Evolutionary conservation across 2,888 invertebrate species (phyloP).

Genomic region (Nemapogon koenigi): DNA sequence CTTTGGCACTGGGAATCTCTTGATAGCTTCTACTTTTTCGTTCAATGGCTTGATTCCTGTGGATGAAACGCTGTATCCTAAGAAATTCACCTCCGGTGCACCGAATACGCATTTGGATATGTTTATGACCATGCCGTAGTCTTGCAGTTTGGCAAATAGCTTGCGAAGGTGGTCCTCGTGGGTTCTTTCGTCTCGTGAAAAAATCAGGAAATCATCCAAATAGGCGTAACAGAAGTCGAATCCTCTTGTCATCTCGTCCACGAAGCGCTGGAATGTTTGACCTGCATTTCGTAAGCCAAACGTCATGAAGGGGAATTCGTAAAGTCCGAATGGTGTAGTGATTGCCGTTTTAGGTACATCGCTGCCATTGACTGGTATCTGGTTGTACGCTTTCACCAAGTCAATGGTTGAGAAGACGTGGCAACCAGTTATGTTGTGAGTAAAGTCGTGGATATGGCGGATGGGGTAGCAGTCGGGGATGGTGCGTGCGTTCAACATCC

Average conservation of each 20-base stretch:
- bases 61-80: too few relatives aligned
- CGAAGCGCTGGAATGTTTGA: too few relatives aligned
- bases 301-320: conserved; percentile 21
- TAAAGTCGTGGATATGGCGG: conserved; percentile 19
- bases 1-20: conserved; percentile 19
- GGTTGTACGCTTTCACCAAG: conserved; percentile 25
- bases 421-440: conserved; percentile 10
- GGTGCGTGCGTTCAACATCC: conserved; percentile 21
- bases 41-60: conserved; percentile 22
- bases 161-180: too few relatives aligned
- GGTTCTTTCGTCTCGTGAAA: not conserved
- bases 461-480: conserved; percentile 23
- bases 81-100: too few relatives aligned
- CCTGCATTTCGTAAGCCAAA: conserved; percentile 1
- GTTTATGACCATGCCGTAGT: conserved; percentile 20
- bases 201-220: not conserved
- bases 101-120: conserved; percentile 19
- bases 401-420: conserved; percentile 12
- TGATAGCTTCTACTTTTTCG: conserved; percentile 23
- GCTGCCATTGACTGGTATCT: conserved; percentile 27
- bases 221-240: not conserved
- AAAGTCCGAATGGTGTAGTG: conserved; percentile 24
- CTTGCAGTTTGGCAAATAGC: conserved; percentile 3
- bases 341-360: conserved; percentile 28
- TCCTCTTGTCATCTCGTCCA: not conserved